These are phyloP conservation scores for Chymomyza caudatula DNA, from an alignment of 2,888 invertebrate genomes.

Conservation along the genomic window DNA sequence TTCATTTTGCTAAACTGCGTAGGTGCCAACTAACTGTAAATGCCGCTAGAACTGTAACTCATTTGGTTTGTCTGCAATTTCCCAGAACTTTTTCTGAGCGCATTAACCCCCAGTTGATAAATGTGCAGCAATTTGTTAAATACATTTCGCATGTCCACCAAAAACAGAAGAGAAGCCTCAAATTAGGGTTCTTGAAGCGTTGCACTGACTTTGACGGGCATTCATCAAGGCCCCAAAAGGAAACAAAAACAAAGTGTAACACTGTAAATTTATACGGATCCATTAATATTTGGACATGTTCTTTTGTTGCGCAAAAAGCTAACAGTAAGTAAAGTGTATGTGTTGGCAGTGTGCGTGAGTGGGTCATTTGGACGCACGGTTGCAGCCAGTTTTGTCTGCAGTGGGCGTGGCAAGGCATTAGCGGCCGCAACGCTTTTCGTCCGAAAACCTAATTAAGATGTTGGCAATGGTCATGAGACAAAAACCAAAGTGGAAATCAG, in stretches of 20 bases:
- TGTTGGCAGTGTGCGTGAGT: constrained; percentile 20
- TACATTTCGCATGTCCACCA: constrained; percentile 10
- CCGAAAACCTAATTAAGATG: constrained; percentile 62
- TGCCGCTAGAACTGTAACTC: not conserved
- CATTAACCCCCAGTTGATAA: constrained; percentile 62
- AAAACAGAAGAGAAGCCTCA: constrained; percentile 33
- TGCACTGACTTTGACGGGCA: not conserved
- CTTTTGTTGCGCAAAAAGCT: not conserved
- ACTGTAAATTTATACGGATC: constrained; percentile 39
- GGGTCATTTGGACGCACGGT: constrained; percentile 39
- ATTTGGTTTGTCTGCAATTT: not conserved
- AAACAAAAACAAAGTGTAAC: constrained; percentile 30
- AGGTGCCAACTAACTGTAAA: not conserved
- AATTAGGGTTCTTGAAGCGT: constrained; percentile 44
- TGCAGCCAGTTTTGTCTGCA: not conserved
- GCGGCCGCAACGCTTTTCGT: constrained; percentile 43
- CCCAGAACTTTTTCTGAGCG: constrained; percentile 18
- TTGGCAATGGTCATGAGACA: constrained; percentile 16
- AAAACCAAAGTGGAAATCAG: not conserved
- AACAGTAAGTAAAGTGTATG: constrained; percentile 4
- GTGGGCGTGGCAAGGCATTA: constrained; percentile 57
- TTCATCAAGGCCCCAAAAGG: constrained; percentile 22
- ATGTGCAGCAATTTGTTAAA: constrained; percentile 55
- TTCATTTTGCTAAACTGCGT: not conserved
- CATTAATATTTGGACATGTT: constrained; percentile 30